Evolutionary conservation across 2,888 invertebrate genomes (phyloP), one percentile per base, ranked within the genome.

Genomic region (Synergus laeviventris): DNA sequence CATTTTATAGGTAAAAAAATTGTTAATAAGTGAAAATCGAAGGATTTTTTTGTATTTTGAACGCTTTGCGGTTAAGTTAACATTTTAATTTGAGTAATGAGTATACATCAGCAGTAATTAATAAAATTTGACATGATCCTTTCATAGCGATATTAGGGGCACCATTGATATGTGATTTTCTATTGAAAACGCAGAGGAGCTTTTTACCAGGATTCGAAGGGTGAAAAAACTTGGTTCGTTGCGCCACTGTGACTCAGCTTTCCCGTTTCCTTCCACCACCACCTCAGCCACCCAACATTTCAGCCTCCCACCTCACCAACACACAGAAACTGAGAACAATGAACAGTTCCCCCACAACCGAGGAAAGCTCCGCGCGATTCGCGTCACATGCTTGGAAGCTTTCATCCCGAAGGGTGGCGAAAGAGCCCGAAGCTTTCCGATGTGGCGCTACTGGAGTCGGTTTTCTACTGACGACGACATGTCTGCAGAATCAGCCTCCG

Each of bases 401-500:
- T 77, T 79, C 76, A 79, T 61, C 74, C 78, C 85, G 84, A 83
- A 81, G 77, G 77, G 73, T 59, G 77, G 81, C 85, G 87, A 86
- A 77, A 79, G 64, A 18, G 77, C 76, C 81, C 86, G 85, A 83
- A 78, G 12, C 60, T 64, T 49, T 54, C 76, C 81, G 83, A 82
- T 79, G 84, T 76, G 79, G 80, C 81, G 80, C 79, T 74, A 80
- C 73, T 77, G 77, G 78, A 79, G 80, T 80, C 81, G 82, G 84
- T 81, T 79, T 84, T 83, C 81, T 77, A 81, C 82, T 82, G 83
- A 84, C 83, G 85, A 81, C 85, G 87, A 86, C 85, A 86, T 85
- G 86, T 87, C 84, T 83, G 84, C 84, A 83, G 82, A 81, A 84
- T 84, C 84, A 84, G 82, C 77, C 85, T 85, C 84, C 84, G 83